Evolutionary conservation across 2,113 vertebrate species (phyloP), one percentile per base, ranked within the genome.

Genomic region (Ia io): DNA sequence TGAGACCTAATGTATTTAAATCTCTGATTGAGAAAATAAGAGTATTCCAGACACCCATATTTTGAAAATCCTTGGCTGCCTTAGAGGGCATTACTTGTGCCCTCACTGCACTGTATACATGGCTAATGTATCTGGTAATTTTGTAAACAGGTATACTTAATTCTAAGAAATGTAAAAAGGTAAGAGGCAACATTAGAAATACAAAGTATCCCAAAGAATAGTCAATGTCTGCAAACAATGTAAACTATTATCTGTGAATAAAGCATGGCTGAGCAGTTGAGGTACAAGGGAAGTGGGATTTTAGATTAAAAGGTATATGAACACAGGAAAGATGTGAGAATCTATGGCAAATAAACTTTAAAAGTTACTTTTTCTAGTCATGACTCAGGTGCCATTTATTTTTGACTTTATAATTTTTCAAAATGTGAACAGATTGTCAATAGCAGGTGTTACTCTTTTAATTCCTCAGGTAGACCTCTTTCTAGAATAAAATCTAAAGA

Each of bases 371-470:
- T 28, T 91, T 74, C 42, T 92, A 49, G 14, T 87, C 87, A 94
- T 90, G 56, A 56, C 49, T 49, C 28, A 69, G 16, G 37, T 78
- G 20, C n/a, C 44, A 53, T 85, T 73, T 85, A 51, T 67, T 84
- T 92, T 92, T 84, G 86, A 47, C 47, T 86, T 76, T n/a, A 20
- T n/a, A 76, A 86, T 87, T 87, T 83, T 44, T 87, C 51, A 74
- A 84, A 94, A 74, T 79, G n/a, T 42, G 47, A 44, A 22, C 11
- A 79, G 44, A 9, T 90, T 84, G 4, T 53, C 83, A 94, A 73
- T 13, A 63, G 28, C 53, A 76, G 28, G n/a, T 82, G 30, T 71
- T 32, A n/a, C 13, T 84, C 76, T 84, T 73, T 32, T 83, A 63
- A 74, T 88, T 84, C 44, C 44, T 44, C 9, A 10, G 9, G 44